Evolutionary conservation across 2,113 vertebrate species (phyloP).

Genomic region (Amphiprion ocellaris): DNA sequence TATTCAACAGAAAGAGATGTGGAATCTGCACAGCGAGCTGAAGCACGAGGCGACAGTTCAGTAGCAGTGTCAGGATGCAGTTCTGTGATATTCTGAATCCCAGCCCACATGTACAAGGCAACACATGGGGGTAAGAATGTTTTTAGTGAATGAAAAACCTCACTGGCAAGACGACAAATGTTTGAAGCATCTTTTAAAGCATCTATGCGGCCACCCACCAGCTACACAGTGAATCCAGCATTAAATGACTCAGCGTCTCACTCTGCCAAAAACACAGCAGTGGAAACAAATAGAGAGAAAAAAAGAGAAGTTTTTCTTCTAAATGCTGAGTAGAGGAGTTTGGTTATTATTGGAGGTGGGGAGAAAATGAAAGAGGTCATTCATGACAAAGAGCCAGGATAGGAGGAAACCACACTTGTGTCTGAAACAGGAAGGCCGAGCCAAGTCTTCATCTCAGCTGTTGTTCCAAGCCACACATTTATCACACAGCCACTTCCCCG

Average conservation of each 20-base stretch:
- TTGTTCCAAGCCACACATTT: constrained; percentile 84
- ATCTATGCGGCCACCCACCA: constrained; percentile 43
- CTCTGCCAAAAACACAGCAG: constrained; percentile 74
- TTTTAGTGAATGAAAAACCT: constrained; percentile 53
- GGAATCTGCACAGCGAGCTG: neutral
- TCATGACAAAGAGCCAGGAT: constrained; percentile 84
- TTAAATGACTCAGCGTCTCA: constrained; percentile 68
- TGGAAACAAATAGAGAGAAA: constrained; percentile 81
- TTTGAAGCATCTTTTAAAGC: constrained; percentile 56
- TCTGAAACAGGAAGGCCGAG: constrained; percentile 79
- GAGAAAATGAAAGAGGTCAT: constrained; percentile 85
- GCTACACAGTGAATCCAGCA: constrained; percentile 60
- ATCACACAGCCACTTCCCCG: constrained; percentile 84
- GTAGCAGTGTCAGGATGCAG: neutral
- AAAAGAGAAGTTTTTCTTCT: constrained; percentile 50
- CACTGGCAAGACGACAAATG: constrained; percentile 30
- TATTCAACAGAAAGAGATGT: constrained; percentile 40
- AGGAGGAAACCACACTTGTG: constrained; percentile 86
- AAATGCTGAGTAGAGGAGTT: constrained; percentile 84
- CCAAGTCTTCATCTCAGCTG: constrained; percentile 85
- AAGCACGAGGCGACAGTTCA: constrained; percentile 29
- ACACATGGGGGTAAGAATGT: constrained; percentile 29
- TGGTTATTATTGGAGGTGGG: constrained; percentile 82
- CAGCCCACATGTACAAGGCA: neutral
- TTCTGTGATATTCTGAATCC: constrained; percentile 29